Percentiles rank a stretch among this genome's conserved stretches.
These are phyloP conservation scores for Dicyrtomina minuta DNA, from an alignment of 2,888 invertebrate genomes.

Conservation along the genomic window DNA sequence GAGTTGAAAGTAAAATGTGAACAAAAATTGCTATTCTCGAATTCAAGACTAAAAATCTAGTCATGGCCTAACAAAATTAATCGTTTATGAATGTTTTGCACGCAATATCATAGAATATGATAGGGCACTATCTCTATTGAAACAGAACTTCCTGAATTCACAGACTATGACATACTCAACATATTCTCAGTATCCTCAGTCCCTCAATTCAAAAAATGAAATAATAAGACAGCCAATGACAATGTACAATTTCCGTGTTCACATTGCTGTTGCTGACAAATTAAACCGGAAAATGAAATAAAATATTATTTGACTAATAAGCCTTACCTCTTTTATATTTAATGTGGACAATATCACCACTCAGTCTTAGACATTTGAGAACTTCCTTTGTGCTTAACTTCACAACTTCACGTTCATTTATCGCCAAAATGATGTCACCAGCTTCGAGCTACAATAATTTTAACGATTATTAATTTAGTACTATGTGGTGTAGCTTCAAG, in stretches of 20 bases:
- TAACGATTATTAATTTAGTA: too few relatives aligned
- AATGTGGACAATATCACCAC: slow-evolving; percentile 84
- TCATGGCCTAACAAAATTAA: neutral
- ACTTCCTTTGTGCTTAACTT: slow-evolving; percentile 91
- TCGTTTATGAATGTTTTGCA: neutral
- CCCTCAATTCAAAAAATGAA: too few relatives aligned
- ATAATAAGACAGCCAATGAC: too few relatives aligned
- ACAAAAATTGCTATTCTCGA: too few relatives aligned
- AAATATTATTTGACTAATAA: too few relatives aligned
- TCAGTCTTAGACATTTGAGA: slow-evolving; percentile 88
- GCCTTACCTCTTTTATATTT: slow-evolving; percentile 85
- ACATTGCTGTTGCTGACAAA: too few relatives aligned
- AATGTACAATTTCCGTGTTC: too few relatives aligned
- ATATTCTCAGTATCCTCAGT: neutral
- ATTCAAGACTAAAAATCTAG: too few relatives aligned
- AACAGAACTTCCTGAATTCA: neutral
- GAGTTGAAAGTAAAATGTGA: too few relatives aligned
- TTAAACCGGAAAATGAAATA: too few relatives aligned
- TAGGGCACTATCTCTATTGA: neutral
- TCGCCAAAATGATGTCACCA: slow-evolving; percentile 89
- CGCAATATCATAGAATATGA: neutral
- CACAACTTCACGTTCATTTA: slow-evolving; percentile 90
- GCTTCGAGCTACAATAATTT: slow-evolving; percentile 83
- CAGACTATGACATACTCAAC: neutral
- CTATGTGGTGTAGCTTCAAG: too few relatives aligned